These are phyloP conservation scores for Leptinotarsa lineolata DNA, from an alignment of 1,140 invertebrate genomes.

Conservation along the genomic window DNA sequence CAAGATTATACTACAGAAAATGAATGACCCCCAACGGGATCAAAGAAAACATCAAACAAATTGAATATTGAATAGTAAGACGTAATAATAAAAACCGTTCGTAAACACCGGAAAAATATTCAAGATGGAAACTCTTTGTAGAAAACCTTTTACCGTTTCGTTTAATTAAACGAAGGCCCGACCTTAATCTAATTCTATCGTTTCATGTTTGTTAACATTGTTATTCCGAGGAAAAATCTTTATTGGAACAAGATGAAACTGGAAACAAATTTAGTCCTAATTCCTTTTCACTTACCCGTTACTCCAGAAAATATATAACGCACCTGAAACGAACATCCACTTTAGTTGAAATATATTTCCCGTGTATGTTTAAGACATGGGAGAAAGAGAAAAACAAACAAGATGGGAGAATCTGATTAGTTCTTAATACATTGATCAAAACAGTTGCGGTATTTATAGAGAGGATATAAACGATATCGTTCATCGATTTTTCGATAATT, in stretches of 20 bases:
- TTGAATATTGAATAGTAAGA: background rate
- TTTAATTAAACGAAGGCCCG: background rate
- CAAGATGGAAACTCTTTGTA: background rate
- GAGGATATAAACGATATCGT: too few species aligned
- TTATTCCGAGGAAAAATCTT: background rate
- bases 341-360: background rate
- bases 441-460: too few species aligned
- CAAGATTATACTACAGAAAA: too few species aligned
- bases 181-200: background rate
- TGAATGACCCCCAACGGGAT: background rate
- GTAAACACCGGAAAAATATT: background rate
- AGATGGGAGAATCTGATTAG: too few species aligned
- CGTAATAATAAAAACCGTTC: background rate
- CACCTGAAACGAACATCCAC: background rate
- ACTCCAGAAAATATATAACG: background rate
- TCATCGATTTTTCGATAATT: too few species aligned
- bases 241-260: background rate
- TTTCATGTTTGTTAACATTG: conserved; percentile 1
- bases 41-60: background rate
- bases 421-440: too few species aligned
- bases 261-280: background rate
- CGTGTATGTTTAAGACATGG: too few species aligned
- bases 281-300: conserved; percentile 3
- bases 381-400: too few species aligned
- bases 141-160: background rate